Evolutionary conservation across 2,113 vertebrate genomes (phyloP).

Genomic region (Dissostichus mawsoni): DNA sequence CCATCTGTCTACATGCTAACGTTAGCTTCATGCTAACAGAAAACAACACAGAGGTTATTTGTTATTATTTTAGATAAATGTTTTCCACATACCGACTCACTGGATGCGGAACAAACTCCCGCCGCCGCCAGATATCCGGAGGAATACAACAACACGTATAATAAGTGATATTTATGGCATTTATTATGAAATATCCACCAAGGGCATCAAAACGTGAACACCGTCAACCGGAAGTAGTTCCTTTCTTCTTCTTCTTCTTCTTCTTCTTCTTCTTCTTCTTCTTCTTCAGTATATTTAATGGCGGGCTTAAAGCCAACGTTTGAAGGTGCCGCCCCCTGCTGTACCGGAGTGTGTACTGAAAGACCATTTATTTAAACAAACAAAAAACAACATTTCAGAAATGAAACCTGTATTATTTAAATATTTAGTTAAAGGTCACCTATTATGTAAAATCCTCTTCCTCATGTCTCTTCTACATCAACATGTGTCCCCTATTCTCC

Average conservation of each 20-base stretch:
- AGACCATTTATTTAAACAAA: no score
- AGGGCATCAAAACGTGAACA: not conserved
- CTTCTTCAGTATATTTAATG: no score
- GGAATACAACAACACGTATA: fast-evolving
- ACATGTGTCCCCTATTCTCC: no score
- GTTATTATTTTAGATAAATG: no score
- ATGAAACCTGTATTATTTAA: no score
- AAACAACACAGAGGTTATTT: conserved; percentile 5
- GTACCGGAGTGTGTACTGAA: no score
- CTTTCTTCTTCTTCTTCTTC: not conserved
- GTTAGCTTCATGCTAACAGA: not conserved
- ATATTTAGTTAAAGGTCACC: no score
- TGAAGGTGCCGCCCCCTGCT: no score
- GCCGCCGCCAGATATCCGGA: not conserved
- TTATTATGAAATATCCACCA: not conserved
- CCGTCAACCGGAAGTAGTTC: not conserved
- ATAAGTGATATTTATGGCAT: not conserved
- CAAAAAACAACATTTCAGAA: no score
- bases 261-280: not conserved
- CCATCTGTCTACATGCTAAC: conserved; percentile 2
- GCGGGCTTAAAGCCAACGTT: no score
- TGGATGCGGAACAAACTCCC: not conserved
- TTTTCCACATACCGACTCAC: conserved; percentile 4
- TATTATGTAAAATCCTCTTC: no score
- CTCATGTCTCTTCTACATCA: no score